Evolutionary conservation across 2,113 vertebrate genomes (phyloP).

Genomic region (Xiphorhynchus elegans): DNA sequence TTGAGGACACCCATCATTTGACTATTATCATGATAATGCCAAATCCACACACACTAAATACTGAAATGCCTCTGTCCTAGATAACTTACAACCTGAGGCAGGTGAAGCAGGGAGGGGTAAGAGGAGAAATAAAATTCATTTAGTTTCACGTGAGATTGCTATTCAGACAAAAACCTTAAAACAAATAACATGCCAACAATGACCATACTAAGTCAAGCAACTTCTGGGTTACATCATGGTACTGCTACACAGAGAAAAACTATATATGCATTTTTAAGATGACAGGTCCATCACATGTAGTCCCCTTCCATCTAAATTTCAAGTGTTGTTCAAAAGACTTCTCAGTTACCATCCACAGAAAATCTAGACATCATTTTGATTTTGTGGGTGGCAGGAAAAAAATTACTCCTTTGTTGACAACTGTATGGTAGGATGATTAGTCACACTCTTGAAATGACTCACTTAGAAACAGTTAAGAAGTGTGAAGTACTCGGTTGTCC

Average conservation of each 20-base stretch:
- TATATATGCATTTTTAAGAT: not conserved
- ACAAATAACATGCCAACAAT: fast-evolving
- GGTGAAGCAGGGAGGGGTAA: not conserved
- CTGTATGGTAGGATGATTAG: constrained; percentile 30
- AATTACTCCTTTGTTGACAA: constrained; percentile 43
- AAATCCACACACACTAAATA: not conserved
- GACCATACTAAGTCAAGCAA: fast-evolving
- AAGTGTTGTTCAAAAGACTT: not conserved
- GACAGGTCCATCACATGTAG: not conserved
- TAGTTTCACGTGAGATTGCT: fast-evolving
- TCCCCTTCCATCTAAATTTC: not conserved
- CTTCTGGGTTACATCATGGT: not conserved
- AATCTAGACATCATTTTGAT: not conserved
- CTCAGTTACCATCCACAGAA: not conserved
- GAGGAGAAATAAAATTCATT: not conserved
- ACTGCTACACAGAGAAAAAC: not conserved
- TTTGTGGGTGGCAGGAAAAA: constrained; percentile 11
- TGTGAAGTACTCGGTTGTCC: not conserved
- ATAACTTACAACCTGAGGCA: not conserved
- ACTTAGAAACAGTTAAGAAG: constrained; percentile 33
- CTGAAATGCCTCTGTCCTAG: not conserved
- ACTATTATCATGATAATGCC: not conserved
- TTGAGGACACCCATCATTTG: not conserved
- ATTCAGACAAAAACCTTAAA: not conserved
- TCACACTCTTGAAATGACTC: constrained; percentile 45